phyloP scores from a whole-genome alignment of 2,888 invertebrate species.

The Didymodactylos carnosus region DNA sequence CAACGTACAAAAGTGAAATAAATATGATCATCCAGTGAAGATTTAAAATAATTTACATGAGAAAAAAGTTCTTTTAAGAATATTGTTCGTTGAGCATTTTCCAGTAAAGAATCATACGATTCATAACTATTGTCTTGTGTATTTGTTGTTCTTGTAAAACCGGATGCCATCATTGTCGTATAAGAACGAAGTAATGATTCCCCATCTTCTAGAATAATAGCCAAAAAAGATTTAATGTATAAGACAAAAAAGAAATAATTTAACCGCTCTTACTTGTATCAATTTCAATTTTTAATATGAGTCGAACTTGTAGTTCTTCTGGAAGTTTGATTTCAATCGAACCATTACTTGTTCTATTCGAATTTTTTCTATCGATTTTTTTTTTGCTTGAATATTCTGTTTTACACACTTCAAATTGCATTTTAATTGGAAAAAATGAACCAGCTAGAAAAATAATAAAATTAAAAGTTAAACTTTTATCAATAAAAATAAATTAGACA shows the following conservation, averaged over 20 bases:
- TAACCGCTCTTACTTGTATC: not conserved
- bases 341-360: not conserved
- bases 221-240: not conserved
- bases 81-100: not conserved
- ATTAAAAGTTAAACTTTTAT: not conserved
- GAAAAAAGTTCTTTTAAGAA: not conserved
- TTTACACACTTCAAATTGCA: not conserved
- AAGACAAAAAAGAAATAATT: too few relatives aligned
- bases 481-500: too few relatives aligned
- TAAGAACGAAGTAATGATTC: not conserved
- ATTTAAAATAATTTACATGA: not conserved
- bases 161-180: not conserved
- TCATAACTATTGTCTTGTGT: not conserved
- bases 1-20: not conserved
- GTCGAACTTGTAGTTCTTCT: not conserved
- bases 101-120: not conserved
- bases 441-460: not conserved
- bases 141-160: not conserved
- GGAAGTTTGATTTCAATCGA: not conserved
- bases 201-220: not conserved
- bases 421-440: not conserved
- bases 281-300: not conserved
- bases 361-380: too few relatives aligned
- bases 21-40: not conserved
- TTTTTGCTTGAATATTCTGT: too few relatives aligned